Base-by-base conservation (phyloP, 2,888 invertebrate species). In the Mesorhabditis spiculigera region DNA sequence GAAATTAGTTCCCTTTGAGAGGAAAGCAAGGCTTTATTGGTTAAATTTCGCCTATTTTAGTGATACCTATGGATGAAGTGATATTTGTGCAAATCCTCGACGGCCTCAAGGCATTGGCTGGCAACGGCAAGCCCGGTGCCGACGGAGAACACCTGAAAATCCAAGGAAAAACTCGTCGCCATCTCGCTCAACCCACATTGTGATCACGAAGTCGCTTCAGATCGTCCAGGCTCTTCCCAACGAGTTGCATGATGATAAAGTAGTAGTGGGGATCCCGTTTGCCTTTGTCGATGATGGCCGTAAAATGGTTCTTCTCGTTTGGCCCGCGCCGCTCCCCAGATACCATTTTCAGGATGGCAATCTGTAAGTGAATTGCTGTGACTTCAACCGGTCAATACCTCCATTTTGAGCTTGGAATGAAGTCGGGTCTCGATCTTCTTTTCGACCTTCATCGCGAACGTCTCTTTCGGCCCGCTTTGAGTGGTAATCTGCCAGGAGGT, bases 331-430 rank as follows among this genome's bases (percentile, higher is more conserved):
- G 69, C 42, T 72, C 74, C 5, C 63, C 63, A 4, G 71, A 67
- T 28, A 81, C 76, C 65, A 75, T 43, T 67, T 82, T 82, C 71
- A 82, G 71, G 64, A 82, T 81, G 16, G 74, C 72, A 13, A 82
- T 81, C 75, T 71, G 65, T 16, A 28, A n/a, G 41, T n/a, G 63
- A 28, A 1, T 2, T 63, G 63, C 6, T 50, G n/a, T n/a, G 50
- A 50, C 10, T 13, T 50, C 50, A 28, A 28, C 28, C 28, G 28
- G 41, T 28, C n/a, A 63, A 63, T 16, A 80, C 74, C 74, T 82
- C 82, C 82, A 82, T 82, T 65, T 81, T 82, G 4, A 82, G 77
- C 63, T 81, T 82, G n/a, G 81, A 78, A 62, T 81, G 78, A 44
- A 72, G 73, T 43, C 78, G 63, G 16, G 66, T 77, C 64, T 76